A percentile compares a stretch with the other conserved stretches of the same genome.
Conservation (phyloP, 2,797 vertebrate species). For the Chaetodon trifasciatus region DNA sequence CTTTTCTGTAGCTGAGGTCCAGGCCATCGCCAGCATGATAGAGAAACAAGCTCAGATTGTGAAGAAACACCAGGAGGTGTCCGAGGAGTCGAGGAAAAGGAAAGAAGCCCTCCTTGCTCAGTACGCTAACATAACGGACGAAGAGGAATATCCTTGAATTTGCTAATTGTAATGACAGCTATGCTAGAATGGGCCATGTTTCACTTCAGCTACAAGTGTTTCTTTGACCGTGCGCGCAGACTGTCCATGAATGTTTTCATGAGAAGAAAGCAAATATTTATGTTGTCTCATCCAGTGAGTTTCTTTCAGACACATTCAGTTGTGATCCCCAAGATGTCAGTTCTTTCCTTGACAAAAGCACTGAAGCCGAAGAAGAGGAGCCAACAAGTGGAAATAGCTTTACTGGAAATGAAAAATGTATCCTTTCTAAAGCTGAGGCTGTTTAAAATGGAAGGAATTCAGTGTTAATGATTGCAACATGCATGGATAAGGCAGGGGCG, state of each 20-base stretch:
- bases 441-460: background rate
- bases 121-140: conserved; percentile 95
- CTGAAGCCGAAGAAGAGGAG: conserved; percentile 90
- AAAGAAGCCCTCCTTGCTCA: conserved; percentile 96
- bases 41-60: conserved; percentile 98
- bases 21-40: conserved; percentile 94
- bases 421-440: conserved; percentile 85
- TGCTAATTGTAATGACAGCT: background rate
- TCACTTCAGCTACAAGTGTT: background rate
- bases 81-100: conserved; percentile 89
- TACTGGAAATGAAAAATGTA: conserved; percentile 91
- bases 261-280: background rate
- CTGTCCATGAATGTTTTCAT: background rate
- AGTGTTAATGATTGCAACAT: background rate
- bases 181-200: background rate
- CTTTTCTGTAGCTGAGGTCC: conserved; percentile 88
- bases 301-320: background rate
- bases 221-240: background rate
- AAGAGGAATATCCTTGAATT: conserved; percentile 97
- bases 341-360: conserved; percentile 89
- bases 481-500: too few relatives aligned
- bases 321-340: conserved; percentile 2
- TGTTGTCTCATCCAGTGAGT: background rate
- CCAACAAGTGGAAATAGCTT: conserved; percentile 58
- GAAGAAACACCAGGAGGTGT: conserved; percentile 93